Evolutionary conservation across 2,888 invertebrate genomes (phyloP), one percentile per base, ranked within the genome.

Genomic region (Eupeodes latifasciatus): DNA sequence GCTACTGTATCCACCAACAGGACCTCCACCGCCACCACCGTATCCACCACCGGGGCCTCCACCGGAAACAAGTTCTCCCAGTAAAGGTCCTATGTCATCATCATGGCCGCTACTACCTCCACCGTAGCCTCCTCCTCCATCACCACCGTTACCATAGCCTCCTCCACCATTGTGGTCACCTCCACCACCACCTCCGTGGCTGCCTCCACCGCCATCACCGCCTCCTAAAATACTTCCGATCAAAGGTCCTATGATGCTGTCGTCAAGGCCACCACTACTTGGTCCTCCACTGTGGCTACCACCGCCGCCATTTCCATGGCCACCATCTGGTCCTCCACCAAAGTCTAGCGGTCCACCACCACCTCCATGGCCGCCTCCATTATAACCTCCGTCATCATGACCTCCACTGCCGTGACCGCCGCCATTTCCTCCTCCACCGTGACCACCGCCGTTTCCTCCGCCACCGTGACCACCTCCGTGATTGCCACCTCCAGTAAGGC

Each of bases 51-150:
- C 67, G 6, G 5, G 14, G 5, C 66, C 66, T 1, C 67, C 69
- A 11, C 69, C 67, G 2, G 66, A 72, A 5, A 66, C 16, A 47
- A 66, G 27, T 53, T 75, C 77, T 19, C 82, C 81, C 10, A 55
- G 16, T 19, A 55, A 10, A 11, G 19, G 19, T 19, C 10, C 55
- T 11, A 55, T 55, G 19, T 19, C 55, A 55, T 16, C 53, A 62
- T 16, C 66, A 49, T 64, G 47, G 11, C 64, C 66, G 9, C 67
- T 51, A 36, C 40, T 40, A 0, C 34, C 27, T 4, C 49, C 47
- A 4, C 64, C 51, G 11, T 62, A 40, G 67, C 34, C 51, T 5
- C 55, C 55, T 27, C 27, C 66, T 9, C 49, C 49, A 5, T 11
- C 14, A 27, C 27, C 49, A 34, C n/a, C 14, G n/a, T 66, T 49